Evolutionary conservation across 2,888 invertebrate genomes (phyloP), one percentile per base, ranked within the genome.

Genomic region (Harpalus rufipes): DNA sequence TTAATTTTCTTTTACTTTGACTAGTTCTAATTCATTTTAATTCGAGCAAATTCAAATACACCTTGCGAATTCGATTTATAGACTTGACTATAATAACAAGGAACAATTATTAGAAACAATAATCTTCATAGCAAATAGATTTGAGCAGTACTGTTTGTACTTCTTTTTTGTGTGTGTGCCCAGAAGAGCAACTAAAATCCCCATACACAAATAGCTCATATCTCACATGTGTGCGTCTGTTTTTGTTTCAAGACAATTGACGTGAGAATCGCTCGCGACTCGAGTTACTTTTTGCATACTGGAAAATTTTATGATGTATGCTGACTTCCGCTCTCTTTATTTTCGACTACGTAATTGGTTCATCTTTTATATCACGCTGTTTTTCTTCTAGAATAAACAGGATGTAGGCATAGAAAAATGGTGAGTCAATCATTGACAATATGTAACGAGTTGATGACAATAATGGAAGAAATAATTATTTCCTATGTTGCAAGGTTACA

Each of bases 161-260:
- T n/a, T n/a, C n/a, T n/a, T 32, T 32, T 32, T 32, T 6, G 21
- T 21, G 21, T 32, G 1, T 51, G 44, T 51, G 44, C 8, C 12
- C 44, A 51, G 44, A 7, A 4, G 10, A 51, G 44, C 44, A 51
- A 12, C 44, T 59, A 18, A 1, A 51, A 51, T 51, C 44, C 1
- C 44, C 4, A 51, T 51, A 51, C 44, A 51, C 32, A 32, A 32
- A 32, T 51, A 51, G 44, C 44, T 51, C 44, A 51, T 51, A 51
- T 51, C 44, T 51, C 44, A 51, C 44, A 51, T 51, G 44, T 44
- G 44, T 78, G 58, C 78, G 78, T 78, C 56, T 78, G 78, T 78
- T 78, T 83, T 84, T 84, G 84, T 84, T 84, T 84, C 84, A 84
- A 84, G 84, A 84, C 84, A 84, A 84, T 84, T 84, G 76, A 76